Base-by-base conservation (phyloP, 2,888 invertebrate species). In the Myopa tessellatipennis region DNA sequence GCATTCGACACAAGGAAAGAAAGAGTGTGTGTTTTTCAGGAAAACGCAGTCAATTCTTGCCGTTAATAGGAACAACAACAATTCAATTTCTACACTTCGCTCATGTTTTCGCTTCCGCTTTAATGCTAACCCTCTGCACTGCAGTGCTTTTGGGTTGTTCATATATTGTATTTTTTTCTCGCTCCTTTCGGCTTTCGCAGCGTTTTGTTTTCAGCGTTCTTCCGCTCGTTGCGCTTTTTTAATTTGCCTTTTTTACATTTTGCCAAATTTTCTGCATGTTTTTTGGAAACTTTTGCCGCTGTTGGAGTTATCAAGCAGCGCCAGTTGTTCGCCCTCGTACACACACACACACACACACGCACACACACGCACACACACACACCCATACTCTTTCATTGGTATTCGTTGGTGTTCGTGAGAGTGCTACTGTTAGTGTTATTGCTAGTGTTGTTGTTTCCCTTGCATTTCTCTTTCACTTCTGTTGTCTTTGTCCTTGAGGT, bases 181-280 rank as follows among this genome's bases (percentile, higher is more conserved):
- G 14, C 34, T 63, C 1, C 8, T 50, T 69, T 69, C 4, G 1
- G 52, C 26, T 63, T 34, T 38, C 3, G 45, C 8, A 38, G 34
- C 12, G 34, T n/a, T 70, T 26, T 36, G 52, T 36, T 38, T 67
- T 38, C 38, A 36, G 10, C 36, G n/a, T 55, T 55, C n/a, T 67
- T 67, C 67, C 67, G 67, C 38, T 67, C 67, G 67, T 40, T 67
- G 67, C 67, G 36, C 67, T 67, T 67, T 67, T 67, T 67, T 67
- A 67, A 67, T 67, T 67, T 67, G 67, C 34, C 12, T 5, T 36
- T 67, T 63, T 14, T 6, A 5, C 16, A 38, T 38, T 67, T 38
- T 36, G 67, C 38, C 16, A 38, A 16, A 36, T 38, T 40, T 36
- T 38, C 16, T 36, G 12, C 67, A 4, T 67, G 36, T 67, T 67